Evolutionary conservation across 1,140 invertebrate species (phyloP).

Genomic region (Coptotermes formosanus): DNA sequence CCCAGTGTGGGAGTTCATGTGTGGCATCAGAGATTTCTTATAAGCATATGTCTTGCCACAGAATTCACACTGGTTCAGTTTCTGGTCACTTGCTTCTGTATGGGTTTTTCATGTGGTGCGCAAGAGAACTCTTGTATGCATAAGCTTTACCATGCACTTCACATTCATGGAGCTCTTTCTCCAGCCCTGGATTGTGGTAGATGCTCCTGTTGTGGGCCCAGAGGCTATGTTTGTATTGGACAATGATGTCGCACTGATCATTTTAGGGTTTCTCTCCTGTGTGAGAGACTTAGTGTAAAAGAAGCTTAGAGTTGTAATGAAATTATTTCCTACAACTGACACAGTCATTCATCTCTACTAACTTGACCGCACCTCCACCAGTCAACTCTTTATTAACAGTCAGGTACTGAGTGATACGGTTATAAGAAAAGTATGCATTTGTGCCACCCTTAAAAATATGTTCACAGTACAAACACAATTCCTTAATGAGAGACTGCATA

Average conservation of each 20-base stretch:
- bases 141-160: conserved; percentile 6
- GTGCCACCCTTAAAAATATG: too few relatives aligned
- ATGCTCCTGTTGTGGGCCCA: conserved; percentile 37
- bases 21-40: conserved; percentile 19
- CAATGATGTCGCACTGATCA: conserved; percentile 54
- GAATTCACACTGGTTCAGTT: conserved; percentile 24
- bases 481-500: too few relatives aligned
- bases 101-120: conserved; percentile 8
- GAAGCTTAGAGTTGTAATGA: conserved; percentile 54
- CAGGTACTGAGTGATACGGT: too few relatives aligned
- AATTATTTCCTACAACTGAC: conserved; percentile 54
- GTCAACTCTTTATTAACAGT: conserved; percentile 44
- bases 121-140: conserved; percentile 24
- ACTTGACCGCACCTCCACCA: conserved; percentile 25
- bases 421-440: too few relatives aligned
- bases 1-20: conserved; percentile 27
- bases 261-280: conserved; percentile 54
- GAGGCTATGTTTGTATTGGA: conserved; percentile 44
- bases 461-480: too few relatives aligned
- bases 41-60: conserved; percentile 26
- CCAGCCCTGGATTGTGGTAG: conserved; percentile 20
- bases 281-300: conserved; percentile 58
- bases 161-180: conserved; percentile 31
- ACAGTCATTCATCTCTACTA: neutral
- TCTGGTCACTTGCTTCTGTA: conserved; percentile 43